These are phyloP conservation scores for Neolamprologus variostigma DNA, from an alignment of 2,113 vertebrate species.

Conservation along the genomic window DNA sequence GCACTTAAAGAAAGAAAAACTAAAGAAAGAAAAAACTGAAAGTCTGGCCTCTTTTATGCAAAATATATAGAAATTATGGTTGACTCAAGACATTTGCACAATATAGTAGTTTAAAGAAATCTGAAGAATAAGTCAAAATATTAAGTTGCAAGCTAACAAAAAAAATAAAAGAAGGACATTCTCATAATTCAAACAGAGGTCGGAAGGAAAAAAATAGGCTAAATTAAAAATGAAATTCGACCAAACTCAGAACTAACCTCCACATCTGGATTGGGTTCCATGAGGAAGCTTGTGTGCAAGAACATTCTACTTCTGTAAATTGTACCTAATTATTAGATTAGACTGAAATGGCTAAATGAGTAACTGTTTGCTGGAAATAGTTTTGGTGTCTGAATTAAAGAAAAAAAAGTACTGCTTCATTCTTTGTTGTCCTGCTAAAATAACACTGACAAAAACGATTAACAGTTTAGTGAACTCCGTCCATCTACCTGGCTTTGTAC, in stretches of 20 bases:
- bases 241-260: background rate
- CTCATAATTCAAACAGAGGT: background rate
- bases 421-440: background rate
- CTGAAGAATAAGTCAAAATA: background rate
- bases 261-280: background rate
- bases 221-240: background rate
- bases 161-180: background rate
- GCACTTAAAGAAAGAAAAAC: background rate
- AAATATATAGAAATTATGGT: background rate
- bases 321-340: background rate
- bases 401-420: background rate
- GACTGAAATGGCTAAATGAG: fast-evolving
- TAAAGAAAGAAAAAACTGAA: background rate
- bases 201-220: background rate
- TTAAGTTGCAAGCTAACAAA: background rate
- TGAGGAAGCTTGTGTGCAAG: background rate
- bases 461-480: background rate
- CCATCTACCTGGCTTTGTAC: background rate
- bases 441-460: background rate
- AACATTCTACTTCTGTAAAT: background rate
- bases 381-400: background rate
- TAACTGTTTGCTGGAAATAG: background rate
- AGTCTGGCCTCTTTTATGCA: background rate
- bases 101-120: background rate
- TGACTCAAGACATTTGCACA: background rate